Conservation (phyloP, 2,113 vertebrate species). For the Charadrius vociferus region DNA sequence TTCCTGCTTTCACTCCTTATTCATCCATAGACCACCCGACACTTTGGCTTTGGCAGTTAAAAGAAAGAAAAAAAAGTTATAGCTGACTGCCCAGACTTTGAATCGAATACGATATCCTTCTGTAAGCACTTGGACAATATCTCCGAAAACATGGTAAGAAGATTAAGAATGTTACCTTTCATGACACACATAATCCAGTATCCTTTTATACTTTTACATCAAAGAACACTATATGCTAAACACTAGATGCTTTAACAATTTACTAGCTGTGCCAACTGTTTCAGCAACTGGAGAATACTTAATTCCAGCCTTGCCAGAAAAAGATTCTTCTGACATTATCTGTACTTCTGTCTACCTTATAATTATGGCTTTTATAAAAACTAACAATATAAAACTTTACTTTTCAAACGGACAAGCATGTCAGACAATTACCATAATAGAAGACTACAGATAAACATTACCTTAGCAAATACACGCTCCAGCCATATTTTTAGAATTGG, state of each 20-base stretch:
- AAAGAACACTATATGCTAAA: not conserved
- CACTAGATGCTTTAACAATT: not conserved
- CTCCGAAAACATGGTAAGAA: slow-evolving; percentile 31
- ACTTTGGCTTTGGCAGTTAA: not conserved
- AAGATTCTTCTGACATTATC: not conserved
- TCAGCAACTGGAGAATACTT: not conserved
- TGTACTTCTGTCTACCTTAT: not conserved
- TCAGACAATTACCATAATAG: rapidly evolving
- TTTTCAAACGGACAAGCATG: not conserved
- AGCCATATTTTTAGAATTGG: not conserved
- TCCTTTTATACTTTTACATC: slow-evolving; percentile 17
- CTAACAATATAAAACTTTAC: not conserved
- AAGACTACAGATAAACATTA: not conserved
- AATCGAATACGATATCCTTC: not conserved
- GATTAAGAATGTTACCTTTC: slow-evolving; percentile 34
- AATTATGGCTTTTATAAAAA: not conserved
- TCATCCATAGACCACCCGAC: not conserved
- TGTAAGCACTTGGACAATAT: not conserved
- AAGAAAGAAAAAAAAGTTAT: not conserved
- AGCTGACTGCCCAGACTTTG: not conserved
- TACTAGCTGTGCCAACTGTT: not conserved
- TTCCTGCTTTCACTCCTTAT: slow-evolving; percentile 45
- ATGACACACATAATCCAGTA: slow-evolving; percentile 8
- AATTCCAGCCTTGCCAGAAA: not conserved
- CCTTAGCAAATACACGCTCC: not conserved